Conservation (phyloP, 2,888 invertebrate genomes). For the Acrobasis consociella region DNA sequence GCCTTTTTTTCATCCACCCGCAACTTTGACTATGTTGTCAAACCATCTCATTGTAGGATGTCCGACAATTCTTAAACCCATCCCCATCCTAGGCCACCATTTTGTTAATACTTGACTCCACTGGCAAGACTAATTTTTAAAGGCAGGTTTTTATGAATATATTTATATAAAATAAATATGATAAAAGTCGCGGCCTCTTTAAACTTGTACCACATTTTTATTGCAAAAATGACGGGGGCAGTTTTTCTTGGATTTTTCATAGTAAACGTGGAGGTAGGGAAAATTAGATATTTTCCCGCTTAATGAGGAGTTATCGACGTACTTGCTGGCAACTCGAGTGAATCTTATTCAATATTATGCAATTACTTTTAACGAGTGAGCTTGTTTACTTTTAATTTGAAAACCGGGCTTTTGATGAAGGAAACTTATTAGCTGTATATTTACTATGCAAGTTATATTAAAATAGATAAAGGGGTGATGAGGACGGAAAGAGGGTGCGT, state of each 20-base stretch:
- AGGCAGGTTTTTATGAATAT: no score
- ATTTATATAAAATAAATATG: neutral
- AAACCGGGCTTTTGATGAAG: neutral
- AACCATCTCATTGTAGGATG: no score
- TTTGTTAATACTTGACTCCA: no score
- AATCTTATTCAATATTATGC: conserved; percentile 55
- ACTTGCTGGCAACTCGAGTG: conserved; percentile 38
- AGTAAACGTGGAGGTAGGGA: conserved; percentile 55
- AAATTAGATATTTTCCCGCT: conserved; percentile 68
- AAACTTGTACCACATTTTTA: conserved; percentile 36
- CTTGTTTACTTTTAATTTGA: conserved; percentile 29
- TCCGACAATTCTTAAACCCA: no score
- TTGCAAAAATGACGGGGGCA: conserved; percentile 47
- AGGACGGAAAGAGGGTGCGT: no score
- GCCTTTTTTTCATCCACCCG: no score
- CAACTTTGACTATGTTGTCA: no score
- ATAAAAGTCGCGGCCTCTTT: conserved; percentile 32
- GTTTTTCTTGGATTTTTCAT: conserved; percentile 67
- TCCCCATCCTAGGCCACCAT: no score
- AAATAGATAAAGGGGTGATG: no score
- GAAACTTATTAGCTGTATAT: no score
- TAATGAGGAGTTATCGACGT: conserved; percentile 67
- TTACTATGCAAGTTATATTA: no score
- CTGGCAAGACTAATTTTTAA: no score
- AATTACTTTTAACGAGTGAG: conserved; percentile 53